A percentile compares a stretch with the other conserved stretches of the same genome.
Evolutionary conservation across 2,797 vertebrate genomes (phyloP).

Genomic region (Lithobates pipiens): DNA sequence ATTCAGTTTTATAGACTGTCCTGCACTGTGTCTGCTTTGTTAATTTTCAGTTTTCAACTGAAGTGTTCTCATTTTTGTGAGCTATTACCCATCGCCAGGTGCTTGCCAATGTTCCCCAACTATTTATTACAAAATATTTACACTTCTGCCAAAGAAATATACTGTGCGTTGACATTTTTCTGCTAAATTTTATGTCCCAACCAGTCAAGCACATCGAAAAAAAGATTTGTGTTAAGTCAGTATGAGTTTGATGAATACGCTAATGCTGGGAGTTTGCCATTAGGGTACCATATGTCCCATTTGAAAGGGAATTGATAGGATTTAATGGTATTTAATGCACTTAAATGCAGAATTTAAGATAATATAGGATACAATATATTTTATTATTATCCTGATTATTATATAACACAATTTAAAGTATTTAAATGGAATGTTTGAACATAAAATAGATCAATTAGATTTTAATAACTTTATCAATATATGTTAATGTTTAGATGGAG

Average conservation of each 20-base stretch:
- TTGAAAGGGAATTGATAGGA: too few species aligned
- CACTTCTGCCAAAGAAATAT: constrained; percentile 15
- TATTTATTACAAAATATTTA: constrained; percentile 25
- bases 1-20: neutral
- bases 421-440: too few species aligned
- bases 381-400: too few species aligned
- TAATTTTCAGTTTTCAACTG: neutral
- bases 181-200: neutral
- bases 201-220: neutral
- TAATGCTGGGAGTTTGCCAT: neutral
- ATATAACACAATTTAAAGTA: too few species aligned
- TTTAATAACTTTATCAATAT: too few species aligned
- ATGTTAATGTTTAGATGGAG: too few species aligned
- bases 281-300: too few species aligned
- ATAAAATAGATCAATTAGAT: too few species aligned
- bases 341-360: too few species aligned
- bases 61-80: constrained; percentile 9
- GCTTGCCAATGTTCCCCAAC: neutral
- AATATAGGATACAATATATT: too few species aligned
- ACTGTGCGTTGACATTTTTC: neutral
- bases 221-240: neutral
- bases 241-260: neutral
- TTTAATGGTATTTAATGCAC: too few species aligned
- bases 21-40: neutral
- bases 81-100: neutral